Percentiles rank a stretch among this genome's conserved stretches.
phyloP scores from a whole-genome alignment of 2,113 vertebrate species.

The Neomonachus schauinslandi region DNA sequence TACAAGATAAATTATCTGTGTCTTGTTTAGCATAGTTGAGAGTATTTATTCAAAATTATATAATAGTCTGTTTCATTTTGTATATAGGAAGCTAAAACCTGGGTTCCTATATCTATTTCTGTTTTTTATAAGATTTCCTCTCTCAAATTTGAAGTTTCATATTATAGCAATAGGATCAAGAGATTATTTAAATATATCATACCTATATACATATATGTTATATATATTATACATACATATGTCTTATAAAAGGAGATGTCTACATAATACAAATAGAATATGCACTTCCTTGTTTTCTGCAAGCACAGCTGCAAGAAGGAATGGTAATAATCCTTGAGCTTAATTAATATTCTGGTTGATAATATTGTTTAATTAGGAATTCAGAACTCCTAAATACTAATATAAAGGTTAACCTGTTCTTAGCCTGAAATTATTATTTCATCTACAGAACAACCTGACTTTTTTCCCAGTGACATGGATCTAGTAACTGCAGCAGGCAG shows the following conservation, averaged over 20 bases:
- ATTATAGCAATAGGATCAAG: neutral
- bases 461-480: neutral
- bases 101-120: neutral
- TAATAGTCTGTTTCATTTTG: neutral
- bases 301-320: neutral
- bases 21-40: neutral
- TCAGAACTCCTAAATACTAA: neutral
- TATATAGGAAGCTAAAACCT: neutral
- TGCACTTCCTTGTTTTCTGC: neutral
- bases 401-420: slow-evolving; percentile 11
- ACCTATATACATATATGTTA: neutral
- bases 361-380: neutral
- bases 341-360: neutral
- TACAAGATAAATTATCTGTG: neutral
- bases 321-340: neutral
- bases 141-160: slow-evolving; percentile 44
- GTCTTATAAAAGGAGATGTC: neutral
- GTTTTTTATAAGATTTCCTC: neutral
- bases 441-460: neutral
- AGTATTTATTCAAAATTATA: slow-evolving; percentile 41
- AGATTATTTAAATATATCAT: neutral
- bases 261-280: neutral
- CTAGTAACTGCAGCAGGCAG: neutral
- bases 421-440: neutral
- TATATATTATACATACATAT: neutral